These are phyloP conservation scores for Heliopora coerulea DNA, from an alignment of 92 coral and sea anemone species.

Conservation along the genomic window DNA sequence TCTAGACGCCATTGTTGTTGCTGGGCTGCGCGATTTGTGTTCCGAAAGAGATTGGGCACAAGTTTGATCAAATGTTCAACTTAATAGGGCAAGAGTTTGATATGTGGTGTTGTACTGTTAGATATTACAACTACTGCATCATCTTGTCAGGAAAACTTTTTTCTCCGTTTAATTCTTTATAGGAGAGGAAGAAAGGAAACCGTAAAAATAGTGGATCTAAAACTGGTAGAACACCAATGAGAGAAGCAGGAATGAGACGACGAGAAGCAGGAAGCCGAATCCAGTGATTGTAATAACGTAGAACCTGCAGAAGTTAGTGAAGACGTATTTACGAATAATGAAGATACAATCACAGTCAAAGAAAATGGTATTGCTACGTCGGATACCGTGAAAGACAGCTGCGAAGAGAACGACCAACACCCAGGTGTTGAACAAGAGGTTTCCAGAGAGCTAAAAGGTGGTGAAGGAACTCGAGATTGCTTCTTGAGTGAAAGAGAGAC, in stretches of 20 bases:
- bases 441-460: not conserved
- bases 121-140: too few relatives aligned
- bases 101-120: too few relatives aligned
- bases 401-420: not conserved
- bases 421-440: not conserved
- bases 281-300: not conserved
- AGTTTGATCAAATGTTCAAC: too few relatives aligned
- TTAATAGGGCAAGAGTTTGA: too few relatives aligned
- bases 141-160: too few relatives aligned
- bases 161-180: too few relatives aligned
- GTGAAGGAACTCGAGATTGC: not conserved
- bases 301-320: not conserved
- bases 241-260: too few relatives aligned
- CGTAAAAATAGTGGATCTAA: not conserved
- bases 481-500: not conserved
- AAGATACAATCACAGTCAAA: not conserved
- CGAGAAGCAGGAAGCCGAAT: not conserved
- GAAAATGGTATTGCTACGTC: conserved; percentile 4
- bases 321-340: not conserved
- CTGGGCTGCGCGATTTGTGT: too few relatives aligned
- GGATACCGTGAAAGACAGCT: not conserved
- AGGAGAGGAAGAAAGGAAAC: not conserved
- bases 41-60: too few relatives aligned
- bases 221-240: not conserved
- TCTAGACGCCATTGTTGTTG: too few relatives aligned